phyloP scores from a whole-genome alignment of 2,797 vertebrate genomes.

The Threskiornis aethiopicus region DNA sequence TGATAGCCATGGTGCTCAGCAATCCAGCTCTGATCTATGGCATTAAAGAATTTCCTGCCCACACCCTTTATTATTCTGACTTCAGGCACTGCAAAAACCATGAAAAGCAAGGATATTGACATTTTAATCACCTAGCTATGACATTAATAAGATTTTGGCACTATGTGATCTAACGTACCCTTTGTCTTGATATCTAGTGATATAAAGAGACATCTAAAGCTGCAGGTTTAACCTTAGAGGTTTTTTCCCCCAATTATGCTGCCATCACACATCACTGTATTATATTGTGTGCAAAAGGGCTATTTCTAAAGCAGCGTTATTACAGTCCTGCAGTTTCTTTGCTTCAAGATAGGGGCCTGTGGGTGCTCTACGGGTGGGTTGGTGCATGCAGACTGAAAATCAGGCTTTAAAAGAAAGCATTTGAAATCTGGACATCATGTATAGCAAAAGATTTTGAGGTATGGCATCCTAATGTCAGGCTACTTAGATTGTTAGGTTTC shows the following conservation, averaged over 20 bases:
- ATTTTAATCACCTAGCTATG: conserved; percentile 27
- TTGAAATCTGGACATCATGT: not conserved
- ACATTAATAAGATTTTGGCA: conserved; percentile 32
- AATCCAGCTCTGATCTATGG: not conserved
- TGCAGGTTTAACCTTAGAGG: not conserved
- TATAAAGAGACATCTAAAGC: not conserved
- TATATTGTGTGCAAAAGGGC: not conserved
- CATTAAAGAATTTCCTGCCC: conserved; percentile 29
- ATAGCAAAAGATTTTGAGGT: not conserved
- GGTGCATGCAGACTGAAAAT: not conserved
- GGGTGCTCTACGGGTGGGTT: not conserved
- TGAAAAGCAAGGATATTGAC: conserved; percentile 12
- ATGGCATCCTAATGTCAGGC: not conserved
- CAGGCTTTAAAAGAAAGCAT: not conserved
- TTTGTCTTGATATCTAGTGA: not conserved
- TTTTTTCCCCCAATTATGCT: not conserved
- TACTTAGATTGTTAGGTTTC: not conserved
- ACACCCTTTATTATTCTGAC: not conserved
- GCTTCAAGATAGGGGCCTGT: not conserved
- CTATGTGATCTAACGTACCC: not conserved
- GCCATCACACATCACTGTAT: not conserved
- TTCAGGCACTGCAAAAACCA: not conserved
- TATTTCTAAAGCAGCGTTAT: not conserved
- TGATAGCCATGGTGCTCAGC: not conserved
- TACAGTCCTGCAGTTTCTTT: not conserved